Conservation (phyloP, 2,888 invertebrate species). For the Reticulitermes lucifugus region DNA sequence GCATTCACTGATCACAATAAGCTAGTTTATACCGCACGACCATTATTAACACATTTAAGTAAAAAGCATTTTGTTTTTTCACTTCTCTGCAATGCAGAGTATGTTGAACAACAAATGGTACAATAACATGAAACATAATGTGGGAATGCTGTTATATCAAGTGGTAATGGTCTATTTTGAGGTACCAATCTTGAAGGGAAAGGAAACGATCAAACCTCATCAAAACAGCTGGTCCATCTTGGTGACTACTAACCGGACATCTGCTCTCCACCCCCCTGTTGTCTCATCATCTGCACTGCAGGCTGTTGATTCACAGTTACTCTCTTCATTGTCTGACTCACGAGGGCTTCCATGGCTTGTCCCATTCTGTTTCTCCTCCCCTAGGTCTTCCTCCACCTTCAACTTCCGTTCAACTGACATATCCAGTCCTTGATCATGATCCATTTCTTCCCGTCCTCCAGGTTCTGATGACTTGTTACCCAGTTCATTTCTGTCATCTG, state of each 20-base stretch:
- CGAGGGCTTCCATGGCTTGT: slow-evolving; percentile 38
- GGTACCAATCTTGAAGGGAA: no score
- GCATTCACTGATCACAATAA: no score
- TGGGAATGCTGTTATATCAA: no score
- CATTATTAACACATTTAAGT: no score
- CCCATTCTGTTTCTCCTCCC: slow-evolving; percentile 45
- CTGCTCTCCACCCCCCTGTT: not conserved
- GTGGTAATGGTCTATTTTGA: no score
- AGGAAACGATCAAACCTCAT: no score
- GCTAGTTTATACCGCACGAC: no score
- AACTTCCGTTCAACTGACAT: slow-evolving; percentile 47
- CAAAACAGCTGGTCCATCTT: no score
- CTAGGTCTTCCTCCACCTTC: slow-evolving; percentile 19
- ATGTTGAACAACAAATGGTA: no score
- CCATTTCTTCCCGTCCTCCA: not conserved
- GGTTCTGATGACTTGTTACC: not conserved
- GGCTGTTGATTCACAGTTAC: not conserved
- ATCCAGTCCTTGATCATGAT: slow-evolving; percentile 44
- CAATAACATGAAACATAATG: no score
- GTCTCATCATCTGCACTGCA: not conserved
- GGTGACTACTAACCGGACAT: not conserved
- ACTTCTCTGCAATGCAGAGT: no score
- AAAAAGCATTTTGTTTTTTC: no score
- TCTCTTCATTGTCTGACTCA: slow-evolving; percentile 17
- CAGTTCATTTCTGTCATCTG: not conserved